A percentile compares a stretch with the other conserved stretches of the same genome.
Conservation (phyloP, 2,113 vertebrate species). For the Hydrolagus affinis region DNA sequence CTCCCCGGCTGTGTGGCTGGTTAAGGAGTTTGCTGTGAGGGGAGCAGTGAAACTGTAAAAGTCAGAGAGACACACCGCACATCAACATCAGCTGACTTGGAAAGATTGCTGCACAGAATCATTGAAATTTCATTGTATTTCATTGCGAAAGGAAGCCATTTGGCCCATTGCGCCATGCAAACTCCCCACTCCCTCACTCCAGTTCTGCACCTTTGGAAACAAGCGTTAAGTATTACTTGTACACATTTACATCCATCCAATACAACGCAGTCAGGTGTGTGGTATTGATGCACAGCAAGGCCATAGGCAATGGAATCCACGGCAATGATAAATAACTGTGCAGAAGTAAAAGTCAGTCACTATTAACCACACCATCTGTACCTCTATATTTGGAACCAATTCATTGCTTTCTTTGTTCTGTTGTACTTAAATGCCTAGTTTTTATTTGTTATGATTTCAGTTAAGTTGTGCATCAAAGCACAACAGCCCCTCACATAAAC, state of each 20-base stretch:
- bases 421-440: neutral
- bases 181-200: too few species aligned
- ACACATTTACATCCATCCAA: too few species aligned
- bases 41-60: neutral
- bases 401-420: neutral
- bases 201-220: too few species aligned
- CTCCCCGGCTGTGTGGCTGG: neutral
- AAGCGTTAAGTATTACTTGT: too few species aligned
- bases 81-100: neutral
- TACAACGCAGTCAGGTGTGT: too few species aligned
- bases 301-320: too few species aligned
- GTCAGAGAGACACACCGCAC: neutral
- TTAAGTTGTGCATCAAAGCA: neutral
- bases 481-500: neutral
- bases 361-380: neutral
- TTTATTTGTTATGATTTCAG: neutral
- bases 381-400: neutral
- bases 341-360: conserved; percentile 10
- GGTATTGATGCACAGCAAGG: too few species aligned
- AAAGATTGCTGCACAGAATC: too few species aligned
- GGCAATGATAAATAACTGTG: neutral
- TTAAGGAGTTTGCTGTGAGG: too few species aligned
- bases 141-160: too few species aligned
- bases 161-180: too few species aligned
- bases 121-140: too few species aligned